Percentiles rank a stretch among this genome's conserved stretches.
Conservation (phyloP, 2,797 vertebrate species). For the Megaceryle alcyon region DNA sequence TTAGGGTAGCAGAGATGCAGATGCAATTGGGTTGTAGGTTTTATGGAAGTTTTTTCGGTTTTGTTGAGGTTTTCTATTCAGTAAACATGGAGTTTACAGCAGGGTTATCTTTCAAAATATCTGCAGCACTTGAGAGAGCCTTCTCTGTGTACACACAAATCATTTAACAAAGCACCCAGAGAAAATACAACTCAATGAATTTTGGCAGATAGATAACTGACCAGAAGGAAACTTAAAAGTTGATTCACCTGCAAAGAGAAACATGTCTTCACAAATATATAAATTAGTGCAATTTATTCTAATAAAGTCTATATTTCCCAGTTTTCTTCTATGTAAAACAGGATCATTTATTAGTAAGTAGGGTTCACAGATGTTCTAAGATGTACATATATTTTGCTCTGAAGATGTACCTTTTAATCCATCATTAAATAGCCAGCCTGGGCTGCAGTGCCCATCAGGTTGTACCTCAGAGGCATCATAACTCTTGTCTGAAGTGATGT, state of each 20-base stretch:
- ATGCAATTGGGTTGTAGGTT: neutral
- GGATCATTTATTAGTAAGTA: neutral
- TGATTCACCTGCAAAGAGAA: neutral
- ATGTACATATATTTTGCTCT: neutral
- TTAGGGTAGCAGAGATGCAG: neutral
- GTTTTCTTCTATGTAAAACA: neutral
- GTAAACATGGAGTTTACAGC: neutral
- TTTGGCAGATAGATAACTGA: neutral
- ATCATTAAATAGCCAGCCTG: neutral
- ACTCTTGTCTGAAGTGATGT: neutral
- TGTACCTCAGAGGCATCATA: neutral
- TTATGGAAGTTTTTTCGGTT: neutral
- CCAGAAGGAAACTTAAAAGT: neutral
- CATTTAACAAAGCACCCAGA: neutral
- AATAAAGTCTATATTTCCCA: neutral
- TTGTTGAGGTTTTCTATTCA: neutral
- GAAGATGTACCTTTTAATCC: neutral
- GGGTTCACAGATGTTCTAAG: neutral
- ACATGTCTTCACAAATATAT: neutral
- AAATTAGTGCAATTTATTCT: neutral
- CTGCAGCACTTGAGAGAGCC: neutral
- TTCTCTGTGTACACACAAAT: neutral
- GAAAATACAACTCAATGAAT: neutral
- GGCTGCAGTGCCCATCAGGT: neutral
- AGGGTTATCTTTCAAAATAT: neutral